These are phyloP conservation scores for Gobionotothen gibberifrons DNA, from an alignment of 2,797 vertebrate genomes.

Conservation along the genomic window DNA sequence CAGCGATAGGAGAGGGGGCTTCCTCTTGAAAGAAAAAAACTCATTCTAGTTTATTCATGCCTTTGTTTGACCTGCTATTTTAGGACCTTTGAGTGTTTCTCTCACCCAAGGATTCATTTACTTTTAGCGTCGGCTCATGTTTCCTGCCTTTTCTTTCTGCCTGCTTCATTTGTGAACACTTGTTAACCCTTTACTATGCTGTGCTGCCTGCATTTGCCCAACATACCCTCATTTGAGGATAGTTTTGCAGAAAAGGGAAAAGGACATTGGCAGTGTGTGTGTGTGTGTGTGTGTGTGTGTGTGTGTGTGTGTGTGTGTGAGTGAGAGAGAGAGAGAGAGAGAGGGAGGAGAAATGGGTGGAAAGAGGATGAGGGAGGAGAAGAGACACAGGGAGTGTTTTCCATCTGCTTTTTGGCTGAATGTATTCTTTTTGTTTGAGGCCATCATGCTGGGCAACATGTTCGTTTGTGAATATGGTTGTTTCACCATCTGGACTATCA, in stretches of 20 bases:
- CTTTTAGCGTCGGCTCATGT: conserved; percentile 71
- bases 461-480: conserved; percentile 64
- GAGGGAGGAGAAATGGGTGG: conserved; percentile 51
- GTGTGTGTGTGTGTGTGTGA: conserved; percentile 37
- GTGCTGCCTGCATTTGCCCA: conserved; percentile 70
- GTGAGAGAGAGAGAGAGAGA: conserved; percentile 20
- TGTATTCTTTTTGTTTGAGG: conserved; percentile 73
- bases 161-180: conserved; percentile 43
- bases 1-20: conserved; percentile 63
- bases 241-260: conserved; percentile 55
- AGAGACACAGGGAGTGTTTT: conserved; percentile 73
- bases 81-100: conserved; percentile 74
- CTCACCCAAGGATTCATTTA: conserved; percentile 71
- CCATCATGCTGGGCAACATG: conserved; percentile 65
- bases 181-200: conserved; percentile 64
- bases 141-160: conserved; percentile 66
- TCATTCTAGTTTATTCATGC: conserved; percentile 77
- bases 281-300: conserved; percentile 8
- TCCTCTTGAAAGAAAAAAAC: conserved; percentile 67
- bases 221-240: conserved; percentile 62
- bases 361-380: conserved; percentile 68
- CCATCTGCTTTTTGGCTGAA: conserved; percentile 77
- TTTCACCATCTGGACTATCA: conserved; percentile 73
- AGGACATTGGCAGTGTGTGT: conserved; percentile 10
- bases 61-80: conserved; percentile 83